These are phyloP conservation scores for Chalcosyrphus nemorum DNA, from an alignment of 2,888 invertebrate genomes.

Conservation along the genomic window DNA sequence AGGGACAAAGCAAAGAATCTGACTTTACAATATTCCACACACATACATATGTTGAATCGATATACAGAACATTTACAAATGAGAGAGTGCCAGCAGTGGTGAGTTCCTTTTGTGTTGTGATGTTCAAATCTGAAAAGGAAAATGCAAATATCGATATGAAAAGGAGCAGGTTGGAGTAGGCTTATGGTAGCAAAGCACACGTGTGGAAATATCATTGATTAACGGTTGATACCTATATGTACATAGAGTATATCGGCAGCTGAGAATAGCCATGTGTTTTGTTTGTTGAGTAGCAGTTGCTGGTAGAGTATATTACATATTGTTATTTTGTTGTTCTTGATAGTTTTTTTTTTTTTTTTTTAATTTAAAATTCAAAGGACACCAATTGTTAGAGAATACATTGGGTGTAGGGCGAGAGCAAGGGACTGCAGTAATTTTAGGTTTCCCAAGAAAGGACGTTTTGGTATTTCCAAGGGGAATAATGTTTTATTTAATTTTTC, in stretches of 20 bases:
- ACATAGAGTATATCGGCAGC: not conserved
- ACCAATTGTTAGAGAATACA: not conserved
- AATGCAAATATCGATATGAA: conserved; percentile 20
- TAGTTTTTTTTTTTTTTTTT: too few relatives aligned
- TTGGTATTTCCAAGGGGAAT: not conserved
- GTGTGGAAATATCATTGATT: conserved; percentile 42
- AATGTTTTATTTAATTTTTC: not conserved
- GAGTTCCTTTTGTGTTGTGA: not conserved
- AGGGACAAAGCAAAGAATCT: not conserved
- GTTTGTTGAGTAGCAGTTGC: not conserved
- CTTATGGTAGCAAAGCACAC: conserved; percentile 21
- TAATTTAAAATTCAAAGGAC: not conserved
- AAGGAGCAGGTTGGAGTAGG: not conserved
- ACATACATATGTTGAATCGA: conserved; percentile 26
- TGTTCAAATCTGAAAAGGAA: conserved; percentile 14
- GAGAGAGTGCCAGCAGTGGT: not conserved
- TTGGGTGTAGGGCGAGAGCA: not conserved
- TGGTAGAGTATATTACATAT: not conserved
- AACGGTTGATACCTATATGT: not conserved
- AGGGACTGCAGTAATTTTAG: not conserved
- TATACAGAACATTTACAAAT: not conserved
- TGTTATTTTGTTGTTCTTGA: not conserved
- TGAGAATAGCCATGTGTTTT: conserved; percentile 6
- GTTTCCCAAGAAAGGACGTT: not conserved
- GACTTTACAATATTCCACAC: conserved; percentile 1